Conservation (phyloP, 2,888 invertebrate species). For the Ornithoptera priamus region DNA sequence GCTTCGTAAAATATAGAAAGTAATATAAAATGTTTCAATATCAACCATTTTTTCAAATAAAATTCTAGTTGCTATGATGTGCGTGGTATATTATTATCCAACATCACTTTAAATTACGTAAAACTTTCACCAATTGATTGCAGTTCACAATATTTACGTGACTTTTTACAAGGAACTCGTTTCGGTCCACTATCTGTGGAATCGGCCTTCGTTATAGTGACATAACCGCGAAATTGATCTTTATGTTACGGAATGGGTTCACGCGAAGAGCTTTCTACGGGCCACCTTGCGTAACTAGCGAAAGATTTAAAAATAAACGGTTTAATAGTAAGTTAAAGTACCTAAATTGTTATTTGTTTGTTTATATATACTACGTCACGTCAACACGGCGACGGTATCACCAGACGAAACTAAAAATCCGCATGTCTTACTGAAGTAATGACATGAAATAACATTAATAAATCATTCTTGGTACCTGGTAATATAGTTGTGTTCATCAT, state of each 20-base stretch:
- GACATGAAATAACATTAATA: too few relatives aligned
- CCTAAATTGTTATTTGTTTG: neutral
- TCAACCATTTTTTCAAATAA: neutral
- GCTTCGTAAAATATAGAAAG: too few relatives aligned
- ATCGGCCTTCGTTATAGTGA: constrained; percentile 18
- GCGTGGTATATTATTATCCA: neutral
- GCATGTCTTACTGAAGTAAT: too few relatives aligned
- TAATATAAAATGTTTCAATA: too few relatives aligned
- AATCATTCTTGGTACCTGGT: too few relatives aligned
- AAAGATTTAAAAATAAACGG: constrained; percentile 17
- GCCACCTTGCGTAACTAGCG: constrained; percentile 32
- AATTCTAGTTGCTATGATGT: neutral
- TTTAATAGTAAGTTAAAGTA: neutral
- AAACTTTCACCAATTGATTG: constrained; percentile 27
- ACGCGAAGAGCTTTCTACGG: constrained; percentile 46
- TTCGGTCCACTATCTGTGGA: constrained; percentile 6
- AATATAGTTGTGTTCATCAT: too few relatives aligned
- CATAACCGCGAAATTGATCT: constrained; percentile 15
- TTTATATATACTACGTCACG: neutral
- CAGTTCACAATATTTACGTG: constrained; percentile 12
- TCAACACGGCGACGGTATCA: too few relatives aligned
- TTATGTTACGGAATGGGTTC: constrained; percentile 39
- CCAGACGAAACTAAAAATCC: too few relatives aligned
- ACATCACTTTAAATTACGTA: constrained; percentile 22
- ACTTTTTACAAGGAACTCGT: constrained; percentile 7